Evolutionary conservation across 2,113 vertebrate species (phyloP), one percentile per base, ranked within the genome.

Genomic region (Canis aureus): DNA sequence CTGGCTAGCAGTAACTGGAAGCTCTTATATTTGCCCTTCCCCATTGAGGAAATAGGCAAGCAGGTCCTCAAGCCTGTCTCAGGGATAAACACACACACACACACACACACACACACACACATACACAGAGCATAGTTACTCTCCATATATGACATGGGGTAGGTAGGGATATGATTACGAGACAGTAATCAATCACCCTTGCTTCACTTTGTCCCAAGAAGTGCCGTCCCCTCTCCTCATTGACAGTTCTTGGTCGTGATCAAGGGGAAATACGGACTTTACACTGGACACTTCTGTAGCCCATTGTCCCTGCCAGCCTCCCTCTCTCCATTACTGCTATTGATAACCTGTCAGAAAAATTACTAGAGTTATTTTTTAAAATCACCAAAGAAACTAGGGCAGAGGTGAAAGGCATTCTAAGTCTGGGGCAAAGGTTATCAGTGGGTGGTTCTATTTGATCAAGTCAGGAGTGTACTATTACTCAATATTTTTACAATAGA

Each of bases 361-460:
- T 73, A 83, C 15, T 35, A 79, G 25, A 73, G 76, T 62, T 84
- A 55, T 79, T 89, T 49, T 78, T 90, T 23, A 32, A 27, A 80
- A n/a, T 74, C 55, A 49, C 51, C 27, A 60, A 16, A 92, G 51
- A 23, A 92, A 81, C 15, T 53, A 71, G 55, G 89, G 59, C 20
- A 95, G 38, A 91, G 79, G 89, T 67, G 55, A 96, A 94, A 94
- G 57, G 49, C 17, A 16, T 38, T 89, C 11, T 60, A n/a, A 49
- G 57, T 57, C 38, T 82, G 35, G 12, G 53, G 7, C 66, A 96
- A 53, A 88, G 35, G 91, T 57, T 92, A 86, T 79, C 66, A 85
- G 22, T 60, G 73, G 55, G 49, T 89, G 66, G 51, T 10, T 92
- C 51, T 92, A 53, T 94, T 67, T 95, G 59, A 53, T 69, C 55